Percentiles rank a stretch among this genome's conserved stretches.
Evolutionary conservation across 2,797 vertebrate genomes (phyloP).

Genomic region (Okamejei kenojei): DNA sequence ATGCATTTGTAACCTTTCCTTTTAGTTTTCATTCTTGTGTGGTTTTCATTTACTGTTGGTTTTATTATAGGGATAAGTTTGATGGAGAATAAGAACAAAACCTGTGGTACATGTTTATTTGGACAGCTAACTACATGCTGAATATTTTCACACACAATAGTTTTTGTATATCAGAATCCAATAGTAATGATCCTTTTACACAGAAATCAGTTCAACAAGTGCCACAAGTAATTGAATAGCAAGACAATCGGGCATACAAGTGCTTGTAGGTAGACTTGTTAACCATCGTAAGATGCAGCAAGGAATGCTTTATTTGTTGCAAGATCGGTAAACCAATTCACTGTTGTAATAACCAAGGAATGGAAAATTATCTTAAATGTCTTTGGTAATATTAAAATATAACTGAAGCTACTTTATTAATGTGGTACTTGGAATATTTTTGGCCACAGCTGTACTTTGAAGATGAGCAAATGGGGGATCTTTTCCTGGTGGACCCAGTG

Average conservation of each 20-base stretch:
- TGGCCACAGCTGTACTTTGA: slow-evolving; percentile 78
- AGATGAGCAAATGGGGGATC: slow-evolving; percentile 62
- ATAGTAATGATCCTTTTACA: neutral
- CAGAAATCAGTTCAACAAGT: neutral
- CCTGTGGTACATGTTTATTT: neutral
- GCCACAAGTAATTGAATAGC: neutral
- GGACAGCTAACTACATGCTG: neutral
- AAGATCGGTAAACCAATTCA: neutral
- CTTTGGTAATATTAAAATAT: neutral
- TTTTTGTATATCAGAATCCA: neutral
- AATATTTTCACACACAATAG: neutral
- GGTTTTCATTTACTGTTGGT: neutral
- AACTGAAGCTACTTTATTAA: neutral
- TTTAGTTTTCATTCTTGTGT: no score
- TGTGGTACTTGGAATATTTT: neutral
- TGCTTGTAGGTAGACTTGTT: neutral
- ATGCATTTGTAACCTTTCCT: neutral
- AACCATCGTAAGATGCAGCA: neutral
- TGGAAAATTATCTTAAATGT: neutral
- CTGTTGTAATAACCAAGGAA: neutral
- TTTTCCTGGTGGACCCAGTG: slow-evolving; percentile 62
- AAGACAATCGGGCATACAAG: neutral
- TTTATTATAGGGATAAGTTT: neutral
- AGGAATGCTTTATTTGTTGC: neutral
- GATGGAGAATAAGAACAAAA: neutral